phyloP scores from a whole-genome alignment of 2,113 vertebrate species.

The Glareola pratincola region DNA sequence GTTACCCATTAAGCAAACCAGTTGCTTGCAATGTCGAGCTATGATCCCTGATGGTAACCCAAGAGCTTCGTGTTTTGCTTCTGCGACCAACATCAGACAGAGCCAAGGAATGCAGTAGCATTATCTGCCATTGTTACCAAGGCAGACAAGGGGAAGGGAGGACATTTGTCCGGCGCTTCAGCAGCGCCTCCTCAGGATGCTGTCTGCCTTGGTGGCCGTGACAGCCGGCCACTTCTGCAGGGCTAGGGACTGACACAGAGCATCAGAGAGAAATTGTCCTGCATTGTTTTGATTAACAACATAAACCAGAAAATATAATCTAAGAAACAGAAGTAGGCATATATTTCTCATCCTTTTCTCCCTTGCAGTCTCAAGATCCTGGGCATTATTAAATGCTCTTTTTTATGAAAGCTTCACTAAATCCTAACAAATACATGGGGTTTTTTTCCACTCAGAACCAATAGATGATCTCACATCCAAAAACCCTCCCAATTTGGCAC shows the following conservation, averaged over 20 bases:
- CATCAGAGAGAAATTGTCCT: not conserved
- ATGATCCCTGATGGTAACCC: not conserved
- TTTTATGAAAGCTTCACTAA: not conserved
- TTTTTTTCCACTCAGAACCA: not conserved
- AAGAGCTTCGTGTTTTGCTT: not conserved
- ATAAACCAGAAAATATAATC: not conserved
- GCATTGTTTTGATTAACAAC: not conserved
- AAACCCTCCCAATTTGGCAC: accelerated
- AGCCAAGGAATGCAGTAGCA: not conserved
- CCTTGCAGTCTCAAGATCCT: not conserved
- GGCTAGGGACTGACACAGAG: not conserved
- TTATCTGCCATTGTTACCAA: not conserved
- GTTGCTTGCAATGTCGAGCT: not conserved
- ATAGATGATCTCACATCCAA: accelerated
- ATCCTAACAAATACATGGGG: not conserved
- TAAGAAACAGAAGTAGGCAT: not conserved
- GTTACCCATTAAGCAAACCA: not conserved
- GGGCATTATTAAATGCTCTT: too few species aligned
- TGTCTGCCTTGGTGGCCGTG: accelerated
- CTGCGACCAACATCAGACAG: accelerated
- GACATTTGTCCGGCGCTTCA: accelerated
- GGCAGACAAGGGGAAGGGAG: not conserved
- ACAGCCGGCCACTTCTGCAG: not conserved
- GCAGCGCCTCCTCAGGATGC: not conserved
- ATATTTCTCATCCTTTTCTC: not conserved